Percentiles rank a stretch among this genome's conserved stretches.
Conservation (phyloP, 1,140 invertebrate genomes). For the Drosophila parabipectinata region DNA sequence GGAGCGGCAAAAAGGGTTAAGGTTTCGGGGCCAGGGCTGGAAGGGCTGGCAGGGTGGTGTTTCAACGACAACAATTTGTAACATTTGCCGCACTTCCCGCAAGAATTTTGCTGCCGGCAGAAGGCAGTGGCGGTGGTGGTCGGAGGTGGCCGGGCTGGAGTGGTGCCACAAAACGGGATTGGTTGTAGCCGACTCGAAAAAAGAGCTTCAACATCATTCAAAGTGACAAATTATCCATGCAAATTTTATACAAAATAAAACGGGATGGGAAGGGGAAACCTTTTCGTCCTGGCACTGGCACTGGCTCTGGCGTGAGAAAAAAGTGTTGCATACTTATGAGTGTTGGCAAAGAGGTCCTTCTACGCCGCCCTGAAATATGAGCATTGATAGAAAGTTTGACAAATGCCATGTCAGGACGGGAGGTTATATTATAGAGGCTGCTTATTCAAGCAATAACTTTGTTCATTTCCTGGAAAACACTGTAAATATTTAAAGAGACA, state of each 20-base stretch:
- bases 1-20: slow-evolving; percentile 16
- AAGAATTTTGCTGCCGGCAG: slow-evolving; percentile 60
- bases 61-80: slow-evolving; percentile 79
- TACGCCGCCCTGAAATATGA: slow-evolving; percentile 61
- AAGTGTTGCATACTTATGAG: slow-evolving; percentile 77
- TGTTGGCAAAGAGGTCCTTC: slow-evolving; percentile 32
- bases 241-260: slow-evolving; percentile 71
- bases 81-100: slow-evolving; percentile 80
- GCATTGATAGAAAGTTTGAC: slow-evolving; percentile 71
- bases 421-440: slow-evolving; percentile 27
- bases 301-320: slow-evolving; percentile 35
- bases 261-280: not conserved
- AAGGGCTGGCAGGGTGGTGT: slow-evolving; percentile 12
- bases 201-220: slow-evolving; percentile 75
- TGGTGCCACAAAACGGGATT: slow-evolving; percentile 11
- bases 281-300: slow-evolving; percentile 26
- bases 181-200: slow-evolving; percentile 66
- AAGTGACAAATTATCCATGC: slow-evolving; percentile 82
- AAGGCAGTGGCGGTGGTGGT: not conserved
- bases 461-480: slow-evolving; percentile 32
- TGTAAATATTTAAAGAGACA: slow-evolving; percentile 2
- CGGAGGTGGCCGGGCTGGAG: not conserved
- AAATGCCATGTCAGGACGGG: slow-evolving; percentile 37
- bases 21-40: not conserved
- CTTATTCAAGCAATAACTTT: slow-evolving; percentile 49